Evolutionary conservation across 2,113 vertebrate genomes (phyloP), one percentile per base, ranked within the genome.

Genomic region (Sturnus vulgaris): DNA sequence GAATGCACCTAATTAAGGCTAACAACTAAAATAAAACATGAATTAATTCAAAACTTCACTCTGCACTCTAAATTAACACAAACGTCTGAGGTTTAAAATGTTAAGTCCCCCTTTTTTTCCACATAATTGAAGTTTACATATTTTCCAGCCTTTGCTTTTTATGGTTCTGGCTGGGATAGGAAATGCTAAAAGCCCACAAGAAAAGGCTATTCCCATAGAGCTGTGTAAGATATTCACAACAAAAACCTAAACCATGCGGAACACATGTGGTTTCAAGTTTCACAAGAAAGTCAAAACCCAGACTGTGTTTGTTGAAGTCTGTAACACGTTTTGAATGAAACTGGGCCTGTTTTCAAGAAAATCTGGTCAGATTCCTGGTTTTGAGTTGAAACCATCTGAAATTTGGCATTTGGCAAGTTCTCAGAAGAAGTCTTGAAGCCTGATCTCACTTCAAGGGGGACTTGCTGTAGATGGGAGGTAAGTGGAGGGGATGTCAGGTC

Each of bases 71-170:
- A 96, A 93, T 30, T 90, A 94, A 90, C 82, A 90, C 88, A 96
- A 96, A 83, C 12, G 2, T 92, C 80, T 90, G 85, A 93, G 88
- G 72, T 90, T 96, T 80, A 94, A 95, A 93, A 97, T 75, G 79
- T 95, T 94, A 93, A 94, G 79, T 81, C 22, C 13, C 25, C 11
- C 7, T 27, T 93, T 94, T 95, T 96, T 96, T 93, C 92, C 76
- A 93, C 76, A 69, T 94, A 93, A 93, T 81, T 78, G 85, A 66
- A 94, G 85, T 93, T 96, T 96, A 93, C 90, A 84, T 96, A 78
- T 94, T 96, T 97, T 96, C 95, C 92, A 94, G 90, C 33, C 85
- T 88, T 93, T 86, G 60, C 77, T 95, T 92, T 97, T 96, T 95
- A 94, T 94, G 69, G 65, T 90, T 95, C 88, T 97, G 95, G 86